Conservation (phyloP, 2,113 vertebrate genomes). For the Sterna hirundo region DNA sequence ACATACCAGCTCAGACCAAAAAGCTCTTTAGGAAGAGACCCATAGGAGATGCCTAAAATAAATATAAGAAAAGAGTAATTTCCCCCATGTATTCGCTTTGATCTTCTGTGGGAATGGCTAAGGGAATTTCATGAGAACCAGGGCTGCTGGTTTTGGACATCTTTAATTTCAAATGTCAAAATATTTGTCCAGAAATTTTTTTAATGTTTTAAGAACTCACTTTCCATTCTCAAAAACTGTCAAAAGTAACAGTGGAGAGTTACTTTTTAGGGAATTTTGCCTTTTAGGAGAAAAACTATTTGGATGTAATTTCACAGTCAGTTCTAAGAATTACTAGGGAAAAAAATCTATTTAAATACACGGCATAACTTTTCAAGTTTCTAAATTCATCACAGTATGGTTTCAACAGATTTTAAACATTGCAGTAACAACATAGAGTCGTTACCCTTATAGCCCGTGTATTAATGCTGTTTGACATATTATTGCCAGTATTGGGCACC, state of each 20-base stretch:
- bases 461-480: neutral
- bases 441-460: too few relatives aligned
- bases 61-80: neutral
- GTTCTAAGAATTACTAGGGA: neutral
- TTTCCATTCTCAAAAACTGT: neutral
- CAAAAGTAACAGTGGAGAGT: neutral
- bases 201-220: neutral
- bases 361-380: neutral
- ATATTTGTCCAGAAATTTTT: neutral
- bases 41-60: neutral
- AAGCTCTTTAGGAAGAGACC: neutral
- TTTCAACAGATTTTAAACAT: neutral
- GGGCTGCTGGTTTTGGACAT: neutral
- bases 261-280: neutral
- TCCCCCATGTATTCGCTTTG: neutral
- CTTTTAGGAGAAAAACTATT: neutral
- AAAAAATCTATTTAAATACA: neutral
- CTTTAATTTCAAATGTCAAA: neutral
- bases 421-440: neutral
- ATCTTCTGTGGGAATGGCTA: neutral
- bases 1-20: neutral
- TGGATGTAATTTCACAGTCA: neutral
- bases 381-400: fast-evolving
- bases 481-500: neutral
- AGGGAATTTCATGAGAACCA: neutral